Evolutionary conservation across 2,888 invertebrate species (phyloP).

Genomic region (Drosophila bunnanda): DNA sequence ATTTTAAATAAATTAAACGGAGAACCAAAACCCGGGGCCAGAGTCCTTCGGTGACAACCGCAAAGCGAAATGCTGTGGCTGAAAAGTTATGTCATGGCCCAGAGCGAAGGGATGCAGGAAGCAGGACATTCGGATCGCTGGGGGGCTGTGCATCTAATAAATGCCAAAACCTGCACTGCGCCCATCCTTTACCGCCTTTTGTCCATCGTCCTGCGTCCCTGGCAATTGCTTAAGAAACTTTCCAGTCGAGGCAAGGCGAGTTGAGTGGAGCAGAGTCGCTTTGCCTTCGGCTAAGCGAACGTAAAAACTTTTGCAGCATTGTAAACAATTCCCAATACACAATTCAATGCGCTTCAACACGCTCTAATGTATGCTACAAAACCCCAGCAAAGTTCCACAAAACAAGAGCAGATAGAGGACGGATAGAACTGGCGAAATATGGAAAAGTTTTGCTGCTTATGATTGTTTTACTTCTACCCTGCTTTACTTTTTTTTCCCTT

Average conservation of each 20-base stretch:
- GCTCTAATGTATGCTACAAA: constrained; percentile 73
- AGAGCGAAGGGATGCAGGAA: constrained; percentile 9
- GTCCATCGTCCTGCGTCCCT: constrained; percentile 16
- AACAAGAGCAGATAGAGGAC: constrained; percentile 30
- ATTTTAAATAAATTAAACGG: constrained; percentile 61
- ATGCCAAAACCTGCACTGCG: constrained; percentile 58
- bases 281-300: constrained; percentile 76
- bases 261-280: constrained; percentile 39
- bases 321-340: constrained; percentile 79
- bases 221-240: constrained; percentile 75
- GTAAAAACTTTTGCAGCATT: constrained; percentile 77
- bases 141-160: constrained; percentile 72
- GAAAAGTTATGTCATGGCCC: constrained; percentile 61
- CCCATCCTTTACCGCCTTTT: constrained; percentile 12
- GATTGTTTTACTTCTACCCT: constrained; percentile 72
- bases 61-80: constrained; percentile 55
- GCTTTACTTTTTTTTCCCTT: constrained; percentile 29
- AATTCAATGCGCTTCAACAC: constrained; percentile 79
- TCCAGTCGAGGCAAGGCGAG: constrained; percentile 31
- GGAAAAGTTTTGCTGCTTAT: constrained; percentile 66
- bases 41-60: constrained; percentile 43
- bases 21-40: constrained; percentile 20
- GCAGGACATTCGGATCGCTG: constrained; percentile 37
- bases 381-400: constrained; percentile 62
- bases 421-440: constrained; percentile 42